These are phyloP conservation scores for Rousettus madagascariensis DNA, from an alignment of 2,797 vertebrate species.

Conservation along the genomic window DNA sequence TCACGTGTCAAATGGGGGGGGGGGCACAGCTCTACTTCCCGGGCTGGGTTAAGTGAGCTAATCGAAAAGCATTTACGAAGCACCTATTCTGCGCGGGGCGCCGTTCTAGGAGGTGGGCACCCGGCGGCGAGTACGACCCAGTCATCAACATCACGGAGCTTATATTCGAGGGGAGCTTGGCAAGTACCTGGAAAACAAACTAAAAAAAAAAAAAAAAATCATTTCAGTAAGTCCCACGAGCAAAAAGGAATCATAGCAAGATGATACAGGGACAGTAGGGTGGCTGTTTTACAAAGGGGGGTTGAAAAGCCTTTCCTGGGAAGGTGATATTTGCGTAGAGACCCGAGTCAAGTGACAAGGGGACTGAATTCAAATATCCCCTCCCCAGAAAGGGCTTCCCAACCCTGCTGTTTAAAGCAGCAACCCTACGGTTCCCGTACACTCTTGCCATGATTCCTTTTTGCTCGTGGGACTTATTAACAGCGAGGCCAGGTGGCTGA, in stretches of 20 bases:
- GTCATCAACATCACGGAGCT: accelerated
- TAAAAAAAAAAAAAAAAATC: not conserved
- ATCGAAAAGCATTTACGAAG: not conserved
- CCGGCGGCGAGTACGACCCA: not conserved
- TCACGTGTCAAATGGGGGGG: not conserved
- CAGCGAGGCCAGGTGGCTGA: too few relatives aligned
- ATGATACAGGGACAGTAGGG: not conserved
- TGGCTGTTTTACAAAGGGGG: not conserved
- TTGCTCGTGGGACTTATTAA: not conserved
- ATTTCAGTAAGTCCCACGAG: not conserved
- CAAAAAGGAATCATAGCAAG: not conserved
- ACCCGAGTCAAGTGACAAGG: not conserved
- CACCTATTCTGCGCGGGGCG: not conserved
- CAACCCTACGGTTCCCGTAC: not conserved
- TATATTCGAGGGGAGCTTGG: not conserved
- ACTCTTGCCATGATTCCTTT: not conserved
- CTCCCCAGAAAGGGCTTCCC: not conserved
- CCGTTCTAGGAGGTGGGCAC: not conserved
- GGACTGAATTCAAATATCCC: not conserved
- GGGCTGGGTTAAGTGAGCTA: not conserved
- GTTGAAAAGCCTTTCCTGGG: not conserved
- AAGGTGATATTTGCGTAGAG: not conserved
- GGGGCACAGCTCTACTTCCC: not conserved
- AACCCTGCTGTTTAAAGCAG: not conserved
- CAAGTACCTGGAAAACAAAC: not conserved